Base-by-base conservation (phyloP, 2,888 invertebrate genomes). In the Meteorus colon region DNA sequence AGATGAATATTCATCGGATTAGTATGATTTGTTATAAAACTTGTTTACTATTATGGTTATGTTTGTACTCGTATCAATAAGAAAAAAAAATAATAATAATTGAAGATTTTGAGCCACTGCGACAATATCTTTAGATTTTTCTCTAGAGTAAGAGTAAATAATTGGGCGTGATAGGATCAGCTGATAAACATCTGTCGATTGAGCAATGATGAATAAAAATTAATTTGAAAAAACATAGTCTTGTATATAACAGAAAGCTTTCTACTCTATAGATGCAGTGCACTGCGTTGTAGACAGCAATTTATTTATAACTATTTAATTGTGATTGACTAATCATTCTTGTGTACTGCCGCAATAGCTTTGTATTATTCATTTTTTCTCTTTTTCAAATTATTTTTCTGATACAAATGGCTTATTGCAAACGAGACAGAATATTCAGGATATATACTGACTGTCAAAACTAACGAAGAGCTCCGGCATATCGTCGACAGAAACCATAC, bases 401-500 rank as follows among this genome's bases (percentile, higher is more conserved):
- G 10, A 8, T 31, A 24, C 31, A 65, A 65, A 34, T 45, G 59
- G 37, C 48, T 59, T 8, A 19, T 37, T 59, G 41, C 3, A n/a
- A 37, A 19, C 27, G 34, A 24, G 73, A 72, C 51, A 37, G n/a
- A 74, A 63, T 65, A 62, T 67, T 24, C 37, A 31, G 29, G 37
- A 29, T 29, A 19, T 73, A 75, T 85, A 94, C 96, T 94, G 90
- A 97, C 97, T 96, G 90, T 98, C 97, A 88, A 98, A 96, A 69
- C 97, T 96, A 82, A 96, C 96, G 91, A 98, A 98, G 82, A 98
- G 92, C 90, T 97, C 97, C 4, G 98, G 97, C 94, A 96, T 97
- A 89, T 98, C 98, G 86, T 97, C 97, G 81, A 97, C 95, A 29
- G 96, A 96, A 79, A 97, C 97, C 96, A 97, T 96, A 87, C 96